Evolutionary conservation across 2,113 vertebrate genomes (phyloP).

Genomic region (Protobothrops flavoviridis): DNA sequence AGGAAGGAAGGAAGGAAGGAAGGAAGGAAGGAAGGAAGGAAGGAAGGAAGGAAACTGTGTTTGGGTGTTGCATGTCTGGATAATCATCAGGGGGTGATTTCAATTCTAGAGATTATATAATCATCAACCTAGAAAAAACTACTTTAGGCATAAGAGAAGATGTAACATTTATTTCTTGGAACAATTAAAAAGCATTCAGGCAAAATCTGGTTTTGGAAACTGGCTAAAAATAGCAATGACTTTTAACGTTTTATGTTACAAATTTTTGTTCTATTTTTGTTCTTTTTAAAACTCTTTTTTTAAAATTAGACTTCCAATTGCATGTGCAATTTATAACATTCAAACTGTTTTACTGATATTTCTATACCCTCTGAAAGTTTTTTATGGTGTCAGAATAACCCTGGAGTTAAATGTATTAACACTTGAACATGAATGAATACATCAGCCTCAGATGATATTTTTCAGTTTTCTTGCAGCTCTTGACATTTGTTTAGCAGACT

Average conservation of each 20-base stretch:
- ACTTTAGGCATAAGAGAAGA: background rate
- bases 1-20: background rate
- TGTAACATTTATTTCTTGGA: background rate
- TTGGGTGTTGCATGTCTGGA: background rate
- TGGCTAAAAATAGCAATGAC: background rate
- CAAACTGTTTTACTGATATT: background rate
- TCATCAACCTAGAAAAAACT: background rate
- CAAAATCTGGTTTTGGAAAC: background rate
- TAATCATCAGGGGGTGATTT: background rate
- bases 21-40: background rate
- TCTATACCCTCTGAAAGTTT: background rate
- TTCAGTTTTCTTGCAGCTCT: background rate
- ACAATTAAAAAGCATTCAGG: background rate
- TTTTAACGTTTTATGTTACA: background rate
- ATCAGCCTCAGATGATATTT: background rate
- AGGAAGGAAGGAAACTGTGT: background rate
- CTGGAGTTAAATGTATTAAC: background rate
- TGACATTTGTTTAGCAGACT: background rate
- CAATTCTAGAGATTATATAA: background rate
- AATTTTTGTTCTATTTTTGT: background rate
- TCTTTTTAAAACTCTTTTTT: background rate
- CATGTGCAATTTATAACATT: background rate
- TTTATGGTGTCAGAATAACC: background rate
- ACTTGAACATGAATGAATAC: background rate
- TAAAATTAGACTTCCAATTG: background rate